These are phyloP conservation scores for Rhynchophorus ferrugineus DNA, from an alignment of 1,140 invertebrate species.

Conservation along the genomic window DNA sequence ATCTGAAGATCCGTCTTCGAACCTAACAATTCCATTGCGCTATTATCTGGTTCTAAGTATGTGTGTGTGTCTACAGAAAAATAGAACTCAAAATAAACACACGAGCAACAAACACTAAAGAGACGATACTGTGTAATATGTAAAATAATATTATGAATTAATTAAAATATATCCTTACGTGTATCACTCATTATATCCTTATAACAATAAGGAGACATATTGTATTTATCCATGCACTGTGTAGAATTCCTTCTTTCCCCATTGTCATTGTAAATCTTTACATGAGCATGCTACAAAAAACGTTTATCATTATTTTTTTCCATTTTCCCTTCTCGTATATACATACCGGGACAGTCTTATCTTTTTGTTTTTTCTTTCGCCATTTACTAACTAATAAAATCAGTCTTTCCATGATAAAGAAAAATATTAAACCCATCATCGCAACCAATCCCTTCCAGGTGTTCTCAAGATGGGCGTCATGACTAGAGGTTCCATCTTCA, in stretches of 20 bases:
- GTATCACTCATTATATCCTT: constrained; percentile 50
- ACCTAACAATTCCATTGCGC: constrained; percentile 23
- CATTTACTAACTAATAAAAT: constrained; percentile 73
- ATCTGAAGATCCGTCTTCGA: constrained; percentile 25
- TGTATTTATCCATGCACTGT: constrained; percentile 77
- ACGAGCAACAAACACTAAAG: background rate
- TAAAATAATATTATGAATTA: background rate
- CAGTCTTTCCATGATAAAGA: constrained; percentile 79
- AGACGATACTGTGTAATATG: background rate
- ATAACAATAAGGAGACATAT: constrained; percentile 76
- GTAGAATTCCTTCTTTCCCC: constrained; percentile 47
- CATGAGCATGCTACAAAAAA: constrained; percentile 26
- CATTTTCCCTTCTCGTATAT: too few relatives aligned
- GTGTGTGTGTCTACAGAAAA: constrained; percentile 21
- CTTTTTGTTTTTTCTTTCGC: constrained; percentile 58
- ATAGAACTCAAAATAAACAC: background rate
- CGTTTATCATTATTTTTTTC: background rate
- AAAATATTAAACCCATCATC: constrained; percentile 74
- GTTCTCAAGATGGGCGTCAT: constrained; percentile 51
- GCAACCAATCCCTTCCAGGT: constrained; percentile 79
- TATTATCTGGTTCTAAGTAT: constrained; percentile 23
- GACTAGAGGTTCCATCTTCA: constrained; percentile 27
- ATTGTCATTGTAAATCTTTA: constrained; percentile 25
- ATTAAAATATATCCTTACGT: constrained; percentile 34
- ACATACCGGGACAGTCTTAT: constrained; percentile 37